Base-by-base conservation (phyloP, 1,140 invertebrate genomes). In the Rhynchophorus ferrugineus region DNA sequence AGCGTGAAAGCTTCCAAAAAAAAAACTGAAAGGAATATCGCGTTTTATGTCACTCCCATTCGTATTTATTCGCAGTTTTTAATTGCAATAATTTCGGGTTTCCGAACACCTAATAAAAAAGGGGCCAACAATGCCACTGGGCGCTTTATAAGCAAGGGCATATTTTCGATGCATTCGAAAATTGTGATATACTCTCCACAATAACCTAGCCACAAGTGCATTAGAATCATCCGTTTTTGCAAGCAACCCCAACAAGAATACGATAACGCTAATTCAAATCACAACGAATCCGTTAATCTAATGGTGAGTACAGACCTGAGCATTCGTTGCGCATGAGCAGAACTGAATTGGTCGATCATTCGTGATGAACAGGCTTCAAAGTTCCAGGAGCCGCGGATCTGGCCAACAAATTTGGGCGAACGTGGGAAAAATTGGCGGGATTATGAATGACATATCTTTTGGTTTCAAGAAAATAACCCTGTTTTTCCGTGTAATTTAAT, bases 51-150 rank as follows among this genome's bases (percentile, higher is more conserved):
- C 5, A 29, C 24, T 11, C 24, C 5, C 16, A 14, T 19, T 16
- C 38, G 21, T 29, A 49, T 49, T 49, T 36, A 24, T 33, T 41
- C 21, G 20, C 21, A 41, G 13, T 49, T n/a, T 49, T 49, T 49
- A 41, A 49, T 41, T 49, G 38, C 33, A 42, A 49, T 49, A 49
- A 49, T 49, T 49, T 49, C 47, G 47, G 47, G 39, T 49, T 49
- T 42, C 47, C 47, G 35, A 11, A 49, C 47, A 41, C 47, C 47
- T 41, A 49, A 49, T 44, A 51, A 51, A 51, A 43, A 51, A 42
- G 24, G 49, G 49, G 17, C 21, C 35, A 29, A 51, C 33, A 51
- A 51, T 51, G 49, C 49, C 49, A 19, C n/a, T 8, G 49, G 41
- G 49, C 41, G 49, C 49, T 51, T 49, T 49, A 49, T 42, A 49